Evolutionary conservation across 2,888 invertebrate species (phyloP).

Genomic region (Cheilosia soror): DNA sequence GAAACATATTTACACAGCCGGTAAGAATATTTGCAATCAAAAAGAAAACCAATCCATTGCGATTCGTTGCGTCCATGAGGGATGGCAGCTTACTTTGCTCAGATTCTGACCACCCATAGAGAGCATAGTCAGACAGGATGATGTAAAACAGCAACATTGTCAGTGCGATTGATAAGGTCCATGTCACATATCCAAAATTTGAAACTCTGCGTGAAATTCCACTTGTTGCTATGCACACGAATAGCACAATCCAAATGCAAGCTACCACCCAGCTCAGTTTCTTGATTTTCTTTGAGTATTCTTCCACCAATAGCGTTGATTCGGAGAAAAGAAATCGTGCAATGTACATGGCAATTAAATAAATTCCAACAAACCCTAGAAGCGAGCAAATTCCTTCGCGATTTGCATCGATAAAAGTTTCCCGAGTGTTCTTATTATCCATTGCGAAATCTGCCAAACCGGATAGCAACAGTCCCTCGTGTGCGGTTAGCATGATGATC

Average conservation of each 20-base stretch:
- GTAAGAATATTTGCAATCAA: conserved; percentile 93
- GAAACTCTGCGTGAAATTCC: conserved; percentile 92
- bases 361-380: conserved; percentile 93
- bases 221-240: conserved; percentile 84
- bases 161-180: conserved; percentile 88
- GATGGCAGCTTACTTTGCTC: conserved; percentile 84
- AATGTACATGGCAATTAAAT: conserved; percentile 89
- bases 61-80: conserved; percentile 89
- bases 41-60: conserved; percentile 93
- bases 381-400: conserved; percentile 95
- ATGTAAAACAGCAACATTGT: conserved; percentile 88
- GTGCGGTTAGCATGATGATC: conserved; percentile 85
- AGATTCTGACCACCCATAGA: conserved; percentile 57
- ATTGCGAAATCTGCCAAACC: conserved; percentile 90
- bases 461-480: conserved; percentile 87
- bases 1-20: conserved; percentile 90
- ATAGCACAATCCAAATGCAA: conserved; percentile 84
- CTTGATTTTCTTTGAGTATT: conserved; percentile 78
- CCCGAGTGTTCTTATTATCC: conserved; percentile 85
- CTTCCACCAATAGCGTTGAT: conserved; percentile 78
- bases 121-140: conserved; percentile 80
- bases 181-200: conserved; percentile 92
- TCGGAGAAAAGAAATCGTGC: conserved; percentile 85
- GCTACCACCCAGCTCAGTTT: conserved; percentile 77
- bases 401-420: conserved; percentile 90